Conservation (phyloP, 2,888 invertebrate genomes). For the Idaea biselata region DNA sequence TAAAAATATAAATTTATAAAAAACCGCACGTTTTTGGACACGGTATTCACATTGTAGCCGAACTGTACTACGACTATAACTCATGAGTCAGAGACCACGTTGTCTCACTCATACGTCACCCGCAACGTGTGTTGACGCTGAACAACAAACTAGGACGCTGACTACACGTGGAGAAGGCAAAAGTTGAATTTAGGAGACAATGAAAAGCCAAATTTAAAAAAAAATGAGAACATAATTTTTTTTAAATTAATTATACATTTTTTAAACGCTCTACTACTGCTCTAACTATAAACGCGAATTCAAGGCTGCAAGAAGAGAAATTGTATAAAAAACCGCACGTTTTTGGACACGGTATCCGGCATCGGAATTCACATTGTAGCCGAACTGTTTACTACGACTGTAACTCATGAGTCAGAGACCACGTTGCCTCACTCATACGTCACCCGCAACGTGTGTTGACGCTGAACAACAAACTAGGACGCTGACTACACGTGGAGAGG, state of each 20-base stretch:
- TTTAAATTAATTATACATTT: too few relatives aligned
- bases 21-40: neutral
- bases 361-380: conserved; percentile 1
- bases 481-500: conserved; percentile 6
- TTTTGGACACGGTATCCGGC: too few relatives aligned
- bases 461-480: conserved; percentile 14
- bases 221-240: too few relatives aligned
- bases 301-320: too few relatives aligned
- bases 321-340: too few relatives aligned
- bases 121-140: conserved; percentile 33
- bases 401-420: conserved; percentile 30
- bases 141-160: conserved; percentile 13
- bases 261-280: too few relatives aligned
- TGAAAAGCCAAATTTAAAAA: too few relatives aligned
- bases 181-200: too few relatives aligned
- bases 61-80: conserved; percentile 24
- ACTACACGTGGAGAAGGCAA: conserved; percentile 6
- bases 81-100: conserved; percentile 28
- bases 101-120: conserved; percentile 24
- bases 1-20: neutral
- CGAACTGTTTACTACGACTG: conserved; percentile 16
- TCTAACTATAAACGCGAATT: too few relatives aligned
- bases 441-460: conserved; percentile 34
- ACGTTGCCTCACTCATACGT: conserved; percentile 26
- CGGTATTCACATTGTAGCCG: conserved; percentile 2